Evolutionary conservation across 1,140 invertebrate genomes (phyloP), one percentile per base, ranked within the genome.

Genomic region (Ceratina calcarata): DNA sequence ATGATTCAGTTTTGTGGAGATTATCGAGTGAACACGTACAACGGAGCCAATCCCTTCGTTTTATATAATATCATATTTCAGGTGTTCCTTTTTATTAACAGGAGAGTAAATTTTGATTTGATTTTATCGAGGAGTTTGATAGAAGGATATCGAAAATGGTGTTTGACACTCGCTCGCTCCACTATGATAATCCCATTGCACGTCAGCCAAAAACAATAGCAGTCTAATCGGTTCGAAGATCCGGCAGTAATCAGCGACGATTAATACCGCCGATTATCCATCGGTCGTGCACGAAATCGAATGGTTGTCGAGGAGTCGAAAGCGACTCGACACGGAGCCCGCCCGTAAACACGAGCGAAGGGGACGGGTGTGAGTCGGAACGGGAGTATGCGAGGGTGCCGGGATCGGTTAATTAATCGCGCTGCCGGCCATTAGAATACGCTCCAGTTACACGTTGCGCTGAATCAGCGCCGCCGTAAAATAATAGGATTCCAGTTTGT

Each of bases 401-500:
- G 27, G 66, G 74, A 45, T 61, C 57, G 76, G 62, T 79, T 79
- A 79, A 79, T 79, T 79, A 73, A 79, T 79, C 78, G 70, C 18
- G 60, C 68, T 22, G 55, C 51, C 76, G 68, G 76, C 78, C 78
- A 79, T 79, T 79, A 79, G 78, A 73, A 73, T 73, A 73, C 71
- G 78, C 78, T 79, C 71, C 78, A 79, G 71, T 79, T 79, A 74
- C 78, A 73, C 78, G 71, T 67, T 74, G 70, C 78, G 78, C 78
- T 73, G 78, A 73, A 79, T 79, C 78, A 79, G 70, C 70, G 78
- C 61, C 22, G 22, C 71, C 78, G 71, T 79, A 79, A 79, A 79
- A 79, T 73, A 79, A 79, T 79, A 79, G 70, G 70, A 79, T 74
- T 73, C 70, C 70, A 64, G 78, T 79, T 79, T 79, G 78, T 79